phyloP scores from a whole-genome alignment of 2,113 vertebrate species.

The Pleuronectes platessa region DNA sequence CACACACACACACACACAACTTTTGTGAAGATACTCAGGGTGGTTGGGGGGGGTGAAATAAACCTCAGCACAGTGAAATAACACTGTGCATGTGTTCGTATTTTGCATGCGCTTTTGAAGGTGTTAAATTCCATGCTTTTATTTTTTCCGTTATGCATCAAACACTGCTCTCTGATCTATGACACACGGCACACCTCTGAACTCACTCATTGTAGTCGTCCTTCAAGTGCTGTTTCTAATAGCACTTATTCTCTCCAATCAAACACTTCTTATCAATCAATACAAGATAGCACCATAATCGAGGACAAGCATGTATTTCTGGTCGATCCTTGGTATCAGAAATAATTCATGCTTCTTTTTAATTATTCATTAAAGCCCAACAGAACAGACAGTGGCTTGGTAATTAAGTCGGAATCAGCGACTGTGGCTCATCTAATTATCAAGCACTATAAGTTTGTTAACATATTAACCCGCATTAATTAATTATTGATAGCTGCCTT shows the following conservation, averaged over 20 bases:
- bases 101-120: constrained; percentile 7
- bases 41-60: too few relatives aligned
- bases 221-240: constrained; percentile 8
- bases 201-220: background rate
- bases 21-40: too few relatives aligned
- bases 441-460: constrained; percentile 78
- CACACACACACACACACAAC: too few relatives aligned
- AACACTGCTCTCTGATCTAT: constrained; percentile 16
- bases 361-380: constrained; percentile 78
- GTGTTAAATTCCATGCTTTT: background rate
- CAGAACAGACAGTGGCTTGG: constrained; percentile 72
- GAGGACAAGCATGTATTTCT: constrained; percentile 55
- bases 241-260: constrained; percentile 35
- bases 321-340: constrained; percentile 65
- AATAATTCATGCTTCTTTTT: constrained; percentile 76
- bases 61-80: constrained; percentile 19
- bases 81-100: background rate
- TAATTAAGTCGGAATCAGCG: constrained; percentile 79
- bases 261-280: constrained; percentile 60
- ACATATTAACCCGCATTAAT: constrained; percentile 79
- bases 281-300: constrained; percentile 41
- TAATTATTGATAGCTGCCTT: constrained; percentile 73
- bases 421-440: constrained; percentile 80
- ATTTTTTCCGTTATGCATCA: constrained; percentile 1
- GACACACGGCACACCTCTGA: constrained; percentile 4